A percentile compares a stretch with the other conserved stretches of the same genome.
Evolutionary conservation across 2,888 invertebrate species (phyloP).

Genomic region (Oithona nana): DNA sequence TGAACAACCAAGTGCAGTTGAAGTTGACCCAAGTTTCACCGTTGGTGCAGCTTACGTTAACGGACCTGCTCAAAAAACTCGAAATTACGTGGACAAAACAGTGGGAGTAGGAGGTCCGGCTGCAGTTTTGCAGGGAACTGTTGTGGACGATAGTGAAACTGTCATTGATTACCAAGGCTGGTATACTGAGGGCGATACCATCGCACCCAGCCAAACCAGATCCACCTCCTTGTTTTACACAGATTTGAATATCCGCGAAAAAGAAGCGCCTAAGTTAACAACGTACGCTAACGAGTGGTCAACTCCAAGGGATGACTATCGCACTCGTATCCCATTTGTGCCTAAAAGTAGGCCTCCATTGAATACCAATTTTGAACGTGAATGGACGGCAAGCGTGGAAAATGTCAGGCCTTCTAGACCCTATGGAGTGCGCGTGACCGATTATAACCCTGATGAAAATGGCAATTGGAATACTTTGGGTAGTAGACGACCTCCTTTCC

Average conservation of each 20-base stretch:
- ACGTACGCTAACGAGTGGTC: conserved; percentile 17
- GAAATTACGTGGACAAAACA: background rate
- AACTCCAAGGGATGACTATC: background rate
- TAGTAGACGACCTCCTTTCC: background rate
- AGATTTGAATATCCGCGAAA: background rate
- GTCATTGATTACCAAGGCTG: conserved; percentile 13
- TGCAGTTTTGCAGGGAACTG: background rate
- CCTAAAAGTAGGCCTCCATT: background rate
- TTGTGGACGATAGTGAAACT: background rate
- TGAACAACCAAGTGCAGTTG: background rate
- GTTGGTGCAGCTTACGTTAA: background rate
- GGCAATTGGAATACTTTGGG: background rate
- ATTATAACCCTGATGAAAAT: background rate
- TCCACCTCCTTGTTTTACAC: background rate
- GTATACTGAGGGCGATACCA: conserved; percentile 10
- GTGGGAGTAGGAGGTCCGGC: background rate
- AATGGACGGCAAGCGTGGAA: conserved; percentile 13
- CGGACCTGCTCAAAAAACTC: background rate
- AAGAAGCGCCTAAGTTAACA: conserved; percentile 14
- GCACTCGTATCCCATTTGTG: background rate
- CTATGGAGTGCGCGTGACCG: background rate
- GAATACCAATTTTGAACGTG: conserved; percentile 16
- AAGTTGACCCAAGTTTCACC: background rate
- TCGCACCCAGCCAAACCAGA: background rate
- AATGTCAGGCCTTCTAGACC: background rate